phyloP scores from a whole-genome alignment of 1,140 invertebrate species.

The Doryteuthis pealeii region DNA sequence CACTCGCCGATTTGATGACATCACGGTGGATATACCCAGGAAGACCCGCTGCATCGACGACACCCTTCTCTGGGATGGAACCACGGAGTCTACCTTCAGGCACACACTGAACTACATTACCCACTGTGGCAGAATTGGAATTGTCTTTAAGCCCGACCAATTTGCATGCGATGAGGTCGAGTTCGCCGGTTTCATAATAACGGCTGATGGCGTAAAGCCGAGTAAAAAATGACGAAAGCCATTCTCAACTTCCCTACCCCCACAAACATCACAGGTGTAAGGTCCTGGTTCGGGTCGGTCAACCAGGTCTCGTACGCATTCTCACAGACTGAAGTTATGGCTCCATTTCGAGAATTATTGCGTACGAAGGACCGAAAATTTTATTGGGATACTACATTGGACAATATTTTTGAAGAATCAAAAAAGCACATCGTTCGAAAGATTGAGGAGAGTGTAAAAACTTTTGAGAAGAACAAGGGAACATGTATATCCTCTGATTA shows the following conservation, averaged over 20 bases:
- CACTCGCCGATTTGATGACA: slow-evolving; percentile 27
- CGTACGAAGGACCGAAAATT: slow-evolving; percentile 22
- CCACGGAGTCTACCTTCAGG: slow-evolving; percentile 17
- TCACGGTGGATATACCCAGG: slow-evolving; percentile 28
- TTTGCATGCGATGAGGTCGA: slow-evolving; percentile 33
- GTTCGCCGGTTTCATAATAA: slow-evolving; percentile 40
- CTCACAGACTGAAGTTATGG: slow-evolving; percentile 15
- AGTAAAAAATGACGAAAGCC: slow-evolving; percentile 19
- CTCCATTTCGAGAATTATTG: slow-evolving; percentile 27
- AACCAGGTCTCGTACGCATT: slow-evolving; percentile 25
- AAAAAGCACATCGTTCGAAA: slow-evolving; percentile 1
- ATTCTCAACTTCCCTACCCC: no score
- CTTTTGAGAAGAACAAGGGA: no score
- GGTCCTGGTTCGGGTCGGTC: slow-evolving; percentile 37
- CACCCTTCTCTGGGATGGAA: slow-evolving; percentile 23
- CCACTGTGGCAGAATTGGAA: slow-evolving; percentile 34
- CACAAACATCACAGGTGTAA: not conserved
- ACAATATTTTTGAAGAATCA: slow-evolving; percentile 26
- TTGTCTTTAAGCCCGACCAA: slow-evolving; percentile 45
- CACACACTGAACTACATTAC: slow-evolving; percentile 14
- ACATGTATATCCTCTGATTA: no score
- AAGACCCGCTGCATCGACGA: slow-evolving; percentile 42
- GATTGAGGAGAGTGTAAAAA: no score
- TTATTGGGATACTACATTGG: slow-evolving; percentile 21
- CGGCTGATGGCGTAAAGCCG: slow-evolving; percentile 21